phyloP scores from a whole-genome alignment of 2,888 invertebrate genomes.

The Corbicula japonica region DNA sequence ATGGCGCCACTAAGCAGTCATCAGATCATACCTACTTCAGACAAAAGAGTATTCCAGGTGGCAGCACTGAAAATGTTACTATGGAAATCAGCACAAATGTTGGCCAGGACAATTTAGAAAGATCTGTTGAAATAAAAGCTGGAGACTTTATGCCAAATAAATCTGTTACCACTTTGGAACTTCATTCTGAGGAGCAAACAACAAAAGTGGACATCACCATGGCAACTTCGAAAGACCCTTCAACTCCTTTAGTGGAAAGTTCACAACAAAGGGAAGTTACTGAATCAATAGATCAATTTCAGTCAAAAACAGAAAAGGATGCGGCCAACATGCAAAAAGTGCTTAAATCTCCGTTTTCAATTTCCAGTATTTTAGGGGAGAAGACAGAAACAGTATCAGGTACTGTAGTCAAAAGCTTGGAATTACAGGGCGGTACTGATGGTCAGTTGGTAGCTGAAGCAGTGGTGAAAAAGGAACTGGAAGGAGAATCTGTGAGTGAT shows the following conservation, averaged over 20 bases:
- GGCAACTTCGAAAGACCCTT: slow-evolving; percentile 31
- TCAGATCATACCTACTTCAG: slow-evolving; percentile 83
- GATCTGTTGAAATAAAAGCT: background rate
- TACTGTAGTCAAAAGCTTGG: too few relatives aligned
- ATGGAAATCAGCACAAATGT: background rate
- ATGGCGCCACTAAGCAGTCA: slow-evolving; percentile 56
- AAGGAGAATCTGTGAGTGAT: background rate
- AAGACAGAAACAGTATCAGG: too few relatives aligned
- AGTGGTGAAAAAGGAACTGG: background rate
- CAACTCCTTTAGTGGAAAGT: slow-evolving; percentile 6
- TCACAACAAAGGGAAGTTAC: slow-evolving; percentile 1
- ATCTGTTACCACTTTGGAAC: slow-evolving; percentile 56
- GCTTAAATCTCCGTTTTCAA: slow-evolving; percentile 35
- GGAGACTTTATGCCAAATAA: slow-evolving; percentile 1
- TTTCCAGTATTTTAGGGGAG: slow-evolving; percentile 33
- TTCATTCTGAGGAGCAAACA: slow-evolving; percentile 57
- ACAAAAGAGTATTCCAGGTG: slow-evolving; percentile 64
- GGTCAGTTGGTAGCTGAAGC: too few relatives aligned
- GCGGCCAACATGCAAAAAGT: slow-evolving; percentile 19
- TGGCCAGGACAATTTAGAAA: background rate
- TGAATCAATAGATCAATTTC: background rate
- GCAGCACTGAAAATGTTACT: slow-evolving; percentile 3
- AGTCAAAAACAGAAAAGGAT: slow-evolving; percentile 11
- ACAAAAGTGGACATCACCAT: slow-evolving; percentile 45
- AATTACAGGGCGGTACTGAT: too few relatives aligned